Base-by-base conservation (phyloP, 2,797 vertebrate species). In the Anisognathus igniventris region DNA sequence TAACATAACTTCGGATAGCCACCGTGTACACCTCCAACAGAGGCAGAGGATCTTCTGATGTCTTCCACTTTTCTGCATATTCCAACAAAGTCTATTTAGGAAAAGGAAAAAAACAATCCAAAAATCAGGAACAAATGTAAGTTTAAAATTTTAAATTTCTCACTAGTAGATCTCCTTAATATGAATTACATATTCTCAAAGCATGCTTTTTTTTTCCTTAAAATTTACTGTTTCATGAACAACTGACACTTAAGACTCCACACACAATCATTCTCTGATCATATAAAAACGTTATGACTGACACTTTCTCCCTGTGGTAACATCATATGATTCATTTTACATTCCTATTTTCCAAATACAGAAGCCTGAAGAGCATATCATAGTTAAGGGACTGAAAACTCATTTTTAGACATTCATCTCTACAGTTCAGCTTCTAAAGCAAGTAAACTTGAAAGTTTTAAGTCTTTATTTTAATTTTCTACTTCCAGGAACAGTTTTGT, bases 1-100 rank as follows among this genome's bases (percentile, higher is more conserved):
- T 98, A 51, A 99, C 98, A 2, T 98, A 99, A 96, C 98, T 99
- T 96, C 98, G 97, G 96, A 99, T 98, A 16, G 99, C 99, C 22
- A 98, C 98, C 9, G 98, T 98, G 94, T 99, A 99, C 61, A 99
- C 98, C 93, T 99, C 98, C 95, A 99, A 90, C 79, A 99, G 96
- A 17, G 99, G 98, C 86, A 99, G 96, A 21, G 99, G 99, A 77
- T 99, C 98, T 86, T 99, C 98, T 31, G 99, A 98, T 7, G 98
- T 97, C 97, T 98, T 98, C 99, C 99, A 99, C 77, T 98, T 98
- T 50, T 98, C 98, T 56, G 98, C 99, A 92, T 98, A 99, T 95
- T 99, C 98, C 97, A 99, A 97, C 95, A 99, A 98, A 7, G 98
- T 99, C 99, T 98, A 70, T 97, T 94, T 37, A 95, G 50, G 72